phyloP scores from a whole-genome alignment of 2,797 vertebrate genomes.

The Pseudomugil tenellus region DNA sequence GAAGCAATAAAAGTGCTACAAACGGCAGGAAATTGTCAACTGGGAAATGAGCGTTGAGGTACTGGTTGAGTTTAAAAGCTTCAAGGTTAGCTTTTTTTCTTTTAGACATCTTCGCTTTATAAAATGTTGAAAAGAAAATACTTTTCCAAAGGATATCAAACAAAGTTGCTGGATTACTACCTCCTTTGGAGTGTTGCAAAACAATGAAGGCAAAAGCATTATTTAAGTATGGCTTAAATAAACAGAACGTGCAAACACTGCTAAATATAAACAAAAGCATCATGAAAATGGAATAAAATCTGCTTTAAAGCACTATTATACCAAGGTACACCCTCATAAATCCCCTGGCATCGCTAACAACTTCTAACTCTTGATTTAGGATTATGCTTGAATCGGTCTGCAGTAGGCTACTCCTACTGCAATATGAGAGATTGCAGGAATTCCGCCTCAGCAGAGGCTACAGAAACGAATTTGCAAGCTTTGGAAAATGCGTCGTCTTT shows the following conservation, averaged over 20 bases:
- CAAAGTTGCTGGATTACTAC: not conserved
- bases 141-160: not conserved
- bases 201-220: not conserved
- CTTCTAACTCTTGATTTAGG: not conserved
- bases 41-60: constrained; percentile 36
- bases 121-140: not conserved
- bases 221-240: not conserved
- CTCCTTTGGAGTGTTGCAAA: not conserved
- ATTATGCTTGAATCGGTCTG: not conserved
- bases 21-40: constrained; percentile 70
- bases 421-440: not conserved
- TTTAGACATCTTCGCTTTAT: not conserved
- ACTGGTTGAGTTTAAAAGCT: constrained; percentile 22
- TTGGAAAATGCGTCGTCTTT: not conserved
- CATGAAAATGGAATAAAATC: not conserved
- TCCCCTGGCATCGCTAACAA: not conserved
- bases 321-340: not conserved
- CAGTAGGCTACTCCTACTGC: not conserved
- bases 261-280: not conserved
- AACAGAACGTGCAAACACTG: not conserved
- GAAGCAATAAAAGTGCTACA: constrained; percentile 63
- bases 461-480: not conserved
- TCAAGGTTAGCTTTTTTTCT: constrained; percentile 8
- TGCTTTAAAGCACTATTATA: not conserved
- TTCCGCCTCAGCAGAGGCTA: not conserved